These are phyloP conservation scores for Drosophila pseudotalamancana DNA, from an alignment of 2,888 invertebrate genomes.

Conservation along the genomic window DNA sequence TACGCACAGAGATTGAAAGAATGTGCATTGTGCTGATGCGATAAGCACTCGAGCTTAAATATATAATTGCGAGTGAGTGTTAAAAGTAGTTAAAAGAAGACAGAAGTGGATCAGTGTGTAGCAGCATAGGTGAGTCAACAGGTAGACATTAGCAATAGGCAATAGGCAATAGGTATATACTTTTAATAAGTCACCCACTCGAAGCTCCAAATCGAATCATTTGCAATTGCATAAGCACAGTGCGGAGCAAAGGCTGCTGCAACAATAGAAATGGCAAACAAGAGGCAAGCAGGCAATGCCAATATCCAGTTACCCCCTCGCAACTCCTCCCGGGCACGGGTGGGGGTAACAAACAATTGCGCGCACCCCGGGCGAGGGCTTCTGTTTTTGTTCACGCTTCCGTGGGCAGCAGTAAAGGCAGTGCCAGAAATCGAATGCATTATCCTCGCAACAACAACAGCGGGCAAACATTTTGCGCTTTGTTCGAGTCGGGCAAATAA, in stretches of 20 bases:
- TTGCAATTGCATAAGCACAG: constrained; percentile 30
- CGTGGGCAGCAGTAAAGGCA: constrained; percentile 53
- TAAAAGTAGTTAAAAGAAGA: background rate
- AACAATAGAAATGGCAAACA: constrained; percentile 30
- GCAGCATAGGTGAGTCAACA: constrained; percentile 30
- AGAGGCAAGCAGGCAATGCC: constrained; percentile 24
- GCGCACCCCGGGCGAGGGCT: constrained; percentile 52
- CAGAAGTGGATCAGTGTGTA: constrained; percentile 8
- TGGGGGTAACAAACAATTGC: constrained; percentile 43
- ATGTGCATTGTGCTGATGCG: constrained; percentile 6
- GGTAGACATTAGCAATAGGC: background rate
- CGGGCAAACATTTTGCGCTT: constrained; percentile 48
- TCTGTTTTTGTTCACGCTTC: constrained; percentile 68
- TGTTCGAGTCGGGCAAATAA: constrained; percentile 42
- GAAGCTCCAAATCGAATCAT: constrained; percentile 28
- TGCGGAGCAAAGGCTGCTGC: constrained; percentile 8
- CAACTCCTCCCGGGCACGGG: background rate
- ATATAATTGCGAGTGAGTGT: constrained; percentile 2
- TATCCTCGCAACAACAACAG: constrained; percentile 57
- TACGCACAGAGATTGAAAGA: constrained; percentile 1
- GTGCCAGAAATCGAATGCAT: constrained; percentile 66
- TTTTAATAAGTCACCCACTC: background rate
- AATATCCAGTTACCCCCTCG: constrained; percentile 13
- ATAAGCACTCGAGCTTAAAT: constrained; percentile 4
- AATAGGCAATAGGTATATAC: background rate